Evolutionary conservation across 2,113 vertebrate genomes (phyloP), one percentile per base, ranked within the genome.

Genomic region (Macrotus californicus): DNA sequence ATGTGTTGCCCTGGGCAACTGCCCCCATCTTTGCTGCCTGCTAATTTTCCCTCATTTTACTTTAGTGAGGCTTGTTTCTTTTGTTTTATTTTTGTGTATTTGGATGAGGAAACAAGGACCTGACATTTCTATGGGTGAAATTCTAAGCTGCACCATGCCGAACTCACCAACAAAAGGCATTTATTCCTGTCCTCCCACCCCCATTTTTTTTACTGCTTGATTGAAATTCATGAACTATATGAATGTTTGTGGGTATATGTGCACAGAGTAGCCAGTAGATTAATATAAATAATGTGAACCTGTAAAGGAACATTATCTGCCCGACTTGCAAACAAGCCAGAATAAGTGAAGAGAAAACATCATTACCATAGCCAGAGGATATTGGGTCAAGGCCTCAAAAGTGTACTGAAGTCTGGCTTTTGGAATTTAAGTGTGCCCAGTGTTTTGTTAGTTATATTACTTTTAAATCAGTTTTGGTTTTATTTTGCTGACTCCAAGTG

Each of bases 1-100:
- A 97, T 96, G 91, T 97, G 87, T 97, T 97, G 94, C 96, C 97
- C 93, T 88, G 93, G 96, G 96, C 91, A 97, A 97, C 93, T 94
- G 75, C 81, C 82, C 76, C 84, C 79, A 89, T 93, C 50, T 97
- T 97, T 97, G 64, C 76, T 34, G 89, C 52, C 97, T 85, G 96
- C 93, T 96, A 88, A 89, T 96, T 97, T 97, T 89, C 96, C 26
- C 59, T 97, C 92, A 26, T 0, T 90, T 97, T 87, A 93, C 93
- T 95, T 94, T 79, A 90, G 86, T 64, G 88, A 95, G 39, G 79
- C 64, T 86, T 95, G 24, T 43, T 94, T 97, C 96, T 83, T 97
- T 97, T 97, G 93, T 79, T 94, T 97, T 61, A 31, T 56, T 94
- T 93, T 87, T 84, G 87, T 79, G 89, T 24, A 54, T 96, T 95